Conservation (phyloP, 1,140 invertebrate species). For the Venturia canescens region DNA sequence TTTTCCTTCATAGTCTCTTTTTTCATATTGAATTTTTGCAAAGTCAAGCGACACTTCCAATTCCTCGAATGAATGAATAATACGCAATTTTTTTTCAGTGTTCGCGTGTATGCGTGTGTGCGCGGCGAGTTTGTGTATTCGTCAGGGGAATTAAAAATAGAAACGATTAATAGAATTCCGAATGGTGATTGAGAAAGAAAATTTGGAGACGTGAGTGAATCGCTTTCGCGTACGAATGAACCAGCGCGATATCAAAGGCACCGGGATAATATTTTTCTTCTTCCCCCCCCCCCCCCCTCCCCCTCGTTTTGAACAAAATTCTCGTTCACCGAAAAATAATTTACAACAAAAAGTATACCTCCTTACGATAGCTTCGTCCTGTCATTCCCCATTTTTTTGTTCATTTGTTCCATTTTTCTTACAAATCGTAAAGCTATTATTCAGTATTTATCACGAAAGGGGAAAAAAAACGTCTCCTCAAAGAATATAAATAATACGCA, state of each 20-base stretch:
- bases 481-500: constrained; percentile 29
- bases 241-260: constrained; percentile 65
- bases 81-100: constrained; percentile 44
- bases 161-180: not conserved
- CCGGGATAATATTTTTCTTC: constrained; percentile 58
- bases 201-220: constrained; percentile 52
- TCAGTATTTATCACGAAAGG: constrained; percentile 12
- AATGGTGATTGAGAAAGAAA: not conserved
- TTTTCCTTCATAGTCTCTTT: constrained; percentile 41
- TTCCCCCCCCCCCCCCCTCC: not conserved
- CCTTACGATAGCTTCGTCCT: constrained; percentile 7
- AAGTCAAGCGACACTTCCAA: constrained; percentile 40
- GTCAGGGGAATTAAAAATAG: not conserved
- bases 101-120: constrained; percentile 44
- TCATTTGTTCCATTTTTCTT: constrained; percentile 47
- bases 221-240: constrained; percentile 51
- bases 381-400: constrained; percentile 11
- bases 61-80: constrained; percentile 48
- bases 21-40: constrained; percentile 33
- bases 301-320: constrained; percentile 23
- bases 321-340: not conserved
- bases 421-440: constrained; percentile 67
- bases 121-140: constrained; percentile 39
- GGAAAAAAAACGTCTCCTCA: constrained; percentile 37
- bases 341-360: constrained; percentile 35